Conservation (phyloP, 1,140 invertebrate genomes). For the Panulirus ornatus region DNA sequence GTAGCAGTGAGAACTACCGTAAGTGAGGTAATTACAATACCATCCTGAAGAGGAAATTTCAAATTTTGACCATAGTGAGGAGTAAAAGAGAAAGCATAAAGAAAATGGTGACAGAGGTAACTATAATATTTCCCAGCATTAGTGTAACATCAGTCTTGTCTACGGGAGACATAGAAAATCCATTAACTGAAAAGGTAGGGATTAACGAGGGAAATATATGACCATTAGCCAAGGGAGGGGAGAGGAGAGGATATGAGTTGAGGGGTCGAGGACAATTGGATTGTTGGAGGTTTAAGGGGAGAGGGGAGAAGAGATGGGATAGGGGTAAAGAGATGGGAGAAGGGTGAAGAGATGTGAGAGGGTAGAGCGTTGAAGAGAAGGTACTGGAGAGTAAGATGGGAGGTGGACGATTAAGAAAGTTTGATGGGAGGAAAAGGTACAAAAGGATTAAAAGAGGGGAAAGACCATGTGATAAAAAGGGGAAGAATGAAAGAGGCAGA, state of each 20-base stretch:
- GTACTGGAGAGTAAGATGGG: background rate
- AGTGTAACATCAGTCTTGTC: conserved; percentile 37
- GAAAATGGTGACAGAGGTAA: background rate
- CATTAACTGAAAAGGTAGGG: conserved; percentile 40
- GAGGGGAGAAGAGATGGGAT: background rate
- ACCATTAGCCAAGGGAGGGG: conserved; percentile 16
- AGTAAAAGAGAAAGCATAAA: no score
- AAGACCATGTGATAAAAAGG: background rate
- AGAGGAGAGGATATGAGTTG: background rate
- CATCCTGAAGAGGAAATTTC: no score
- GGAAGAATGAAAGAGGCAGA: background rate
- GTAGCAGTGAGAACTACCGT: no score
- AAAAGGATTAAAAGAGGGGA: background rate
- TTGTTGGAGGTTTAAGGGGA: background rate
- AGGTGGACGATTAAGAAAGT: background rate
- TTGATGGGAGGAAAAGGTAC: background rate
- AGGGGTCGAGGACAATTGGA: background rate
- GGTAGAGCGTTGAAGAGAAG: background rate
- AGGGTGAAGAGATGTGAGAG: background rate
- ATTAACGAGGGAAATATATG: conserved; percentile 33
- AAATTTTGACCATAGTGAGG: no score
- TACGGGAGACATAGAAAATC: conserved; percentile 27
- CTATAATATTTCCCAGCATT: conserved; percentile 2
- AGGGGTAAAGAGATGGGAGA: background rate
- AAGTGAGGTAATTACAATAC: no score